Conservation (phyloP, 2,888 invertebrate species). For the Caenorhabditis sp. region DNA sequence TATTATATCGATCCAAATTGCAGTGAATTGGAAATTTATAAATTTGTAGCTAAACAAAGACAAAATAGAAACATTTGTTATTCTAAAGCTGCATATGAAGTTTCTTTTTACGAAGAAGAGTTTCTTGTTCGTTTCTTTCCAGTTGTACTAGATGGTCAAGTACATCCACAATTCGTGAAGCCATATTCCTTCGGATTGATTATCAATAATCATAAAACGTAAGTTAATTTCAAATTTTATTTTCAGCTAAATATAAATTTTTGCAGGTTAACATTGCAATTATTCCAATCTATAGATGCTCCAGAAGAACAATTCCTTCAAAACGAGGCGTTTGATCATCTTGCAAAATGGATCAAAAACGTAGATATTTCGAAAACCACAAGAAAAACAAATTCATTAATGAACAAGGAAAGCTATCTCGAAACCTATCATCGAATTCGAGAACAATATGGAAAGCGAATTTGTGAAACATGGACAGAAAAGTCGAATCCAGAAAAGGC, state of each 20-base stretch:
- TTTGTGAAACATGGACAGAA: constrained; percentile 80
- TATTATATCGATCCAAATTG: constrained; percentile 5
- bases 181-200: constrained; percentile 21
- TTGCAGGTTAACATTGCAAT: constrained; percentile 12
- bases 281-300: constrained; percentile 14
- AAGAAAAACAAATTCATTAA: constrained; percentile 37
- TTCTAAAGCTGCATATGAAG: constrained; percentile 32
- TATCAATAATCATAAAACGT: constrained; percentile 2
- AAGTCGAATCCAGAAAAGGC: constrained; percentile 91
- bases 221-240: not conserved
- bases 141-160: constrained; percentile 11
- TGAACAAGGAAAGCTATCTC: constrained; percentile 54
- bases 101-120: constrained; percentile 31
- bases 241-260: not conserved
- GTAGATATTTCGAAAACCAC: constrained; percentile 34
- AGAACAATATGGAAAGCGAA: constrained; percentile 33
- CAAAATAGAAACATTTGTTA: not conserved
- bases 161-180: constrained; percentile 20
- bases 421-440: constrained; percentile 50
- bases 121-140: constrained; percentile 27
- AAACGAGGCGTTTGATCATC: constrained; percentile 20
- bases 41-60: constrained; percentile 21
- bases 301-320: constrained; percentile 23
- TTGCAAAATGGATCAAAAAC: constrained; percentile 36
- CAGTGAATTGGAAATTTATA: constrained; percentile 23